Evolutionary conservation across 2,113 vertebrate genomes (phyloP).

Genomic region (Gallinago undulata): DNA sequence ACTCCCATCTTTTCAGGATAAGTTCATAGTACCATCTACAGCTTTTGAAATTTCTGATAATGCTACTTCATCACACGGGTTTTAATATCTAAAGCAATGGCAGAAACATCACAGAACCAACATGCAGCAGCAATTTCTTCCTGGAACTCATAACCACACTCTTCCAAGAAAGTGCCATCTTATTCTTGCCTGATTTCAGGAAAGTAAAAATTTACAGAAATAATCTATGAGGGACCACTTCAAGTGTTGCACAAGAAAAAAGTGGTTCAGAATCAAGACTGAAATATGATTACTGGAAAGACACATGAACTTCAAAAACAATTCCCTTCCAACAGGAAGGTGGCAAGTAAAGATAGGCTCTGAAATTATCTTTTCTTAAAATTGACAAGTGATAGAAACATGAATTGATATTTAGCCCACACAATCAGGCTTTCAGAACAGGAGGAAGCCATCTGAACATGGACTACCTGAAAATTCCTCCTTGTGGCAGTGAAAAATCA

Average conservation of each 20-base stretch:
- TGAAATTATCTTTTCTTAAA: background rate
- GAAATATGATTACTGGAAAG: background rate
- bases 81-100: background rate
- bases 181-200: background rate
- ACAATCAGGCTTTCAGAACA: background rate
- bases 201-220: fast-evolving
- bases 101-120: background rate
- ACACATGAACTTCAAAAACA: background rate
- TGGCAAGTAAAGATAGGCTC: background rate
- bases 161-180: background rate
- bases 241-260: background rate
- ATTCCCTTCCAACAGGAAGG: background rate
- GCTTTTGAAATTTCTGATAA: background rate
- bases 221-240: background rate
- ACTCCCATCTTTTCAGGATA: background rate
- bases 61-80: background rate
- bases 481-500: background rate
- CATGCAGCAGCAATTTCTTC: background rate
- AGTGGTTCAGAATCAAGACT: background rate
- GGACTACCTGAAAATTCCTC: background rate
- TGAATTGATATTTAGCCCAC: background rate
- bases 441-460: background rate
- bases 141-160: background rate
- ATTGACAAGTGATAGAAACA: background rate
- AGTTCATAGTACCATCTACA: background rate